Base-by-base conservation (phyloP, 2,888 invertebrate genomes). In the Ernsta delagoae region DNA sequence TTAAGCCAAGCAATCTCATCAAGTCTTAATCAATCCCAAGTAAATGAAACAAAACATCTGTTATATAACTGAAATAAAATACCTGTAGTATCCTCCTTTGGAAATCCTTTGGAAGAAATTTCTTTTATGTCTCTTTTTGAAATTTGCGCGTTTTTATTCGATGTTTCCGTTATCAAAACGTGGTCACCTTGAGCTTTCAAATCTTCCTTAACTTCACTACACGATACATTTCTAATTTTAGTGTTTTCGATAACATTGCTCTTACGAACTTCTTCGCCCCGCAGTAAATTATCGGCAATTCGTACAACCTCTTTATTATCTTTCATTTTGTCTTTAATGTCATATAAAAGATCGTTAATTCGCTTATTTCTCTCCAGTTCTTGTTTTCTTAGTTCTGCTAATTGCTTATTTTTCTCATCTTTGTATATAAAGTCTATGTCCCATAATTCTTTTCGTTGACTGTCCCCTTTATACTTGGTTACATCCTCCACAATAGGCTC, bases 261-360 rank as follows among this genome's bases (percentile, higher is more conserved):
- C 50, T 80, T 84, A 53, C 77, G 85, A 53, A 65, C 75, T 34
- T 89, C 89, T 73, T 88, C 89, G 71, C 88, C 82, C 71, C 82
- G 80, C 6, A 93, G 73, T 70, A 93, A 77, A 73, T 82, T 92
- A 75, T 93, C 86, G 6, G 92, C 91, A 5, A 91, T 74, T 67
- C 83, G 79, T 48, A 89, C 75, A 4, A 93, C 91, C 65, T 92
- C 92, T 75, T 89, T 84, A 71, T 92, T 93, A 73, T 89, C 90
- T 70, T 89, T 92, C 91, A 92, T 91, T 71, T 89, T 90, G 65
- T 86, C 89, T 77, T 92, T 90, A 43, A 93, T 92, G 65, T 88
- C 85, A 59, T 77, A 77, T n/a, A 93, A 83, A 16, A 93, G 83
- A 68, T 77, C 78, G 67, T 89, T 83, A 41, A 93, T 91, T 45